Conservation (phyloP, 2,888 invertebrate genomes). For the Idaea biselata region DNA sequence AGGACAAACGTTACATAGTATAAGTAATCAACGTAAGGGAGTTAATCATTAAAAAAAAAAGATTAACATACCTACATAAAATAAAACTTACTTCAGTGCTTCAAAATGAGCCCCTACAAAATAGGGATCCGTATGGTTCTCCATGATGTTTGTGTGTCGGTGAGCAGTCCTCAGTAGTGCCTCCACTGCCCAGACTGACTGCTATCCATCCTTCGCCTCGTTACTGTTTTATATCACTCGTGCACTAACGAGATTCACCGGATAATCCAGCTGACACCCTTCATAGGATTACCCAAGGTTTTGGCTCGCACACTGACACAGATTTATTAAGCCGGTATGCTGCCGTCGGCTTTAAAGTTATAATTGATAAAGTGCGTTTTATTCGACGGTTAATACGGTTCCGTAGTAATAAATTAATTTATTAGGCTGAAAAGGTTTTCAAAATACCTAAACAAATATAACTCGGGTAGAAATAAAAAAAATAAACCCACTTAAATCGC, state of each 20-base stretch:
- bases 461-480: no score
- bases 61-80: not conserved
- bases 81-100: constrained; percentile 57
- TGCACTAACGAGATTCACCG: constrained; percentile 59
- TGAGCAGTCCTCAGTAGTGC: constrained; percentile 77
- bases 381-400: not conserved
- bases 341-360: not conserved
- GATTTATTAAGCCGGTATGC: constrained; percentile 43
- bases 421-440: constrained; percentile 21
- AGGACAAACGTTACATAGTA: no score
- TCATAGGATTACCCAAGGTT: constrained; percentile 72
- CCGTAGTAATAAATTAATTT: constrained; percentile 30
- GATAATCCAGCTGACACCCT: constrained; percentile 65
- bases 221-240: constrained; percentile 59
- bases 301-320: constrained; percentile 51
- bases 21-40: no score
- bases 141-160: constrained; percentile 49
- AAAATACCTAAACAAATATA: constrained; percentile 22
- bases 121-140: constrained; percentile 57
- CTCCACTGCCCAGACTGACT: constrained; percentile 75
- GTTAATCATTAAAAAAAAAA: not conserved
- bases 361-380: not conserved
- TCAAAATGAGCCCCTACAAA: constrained; percentile 66
- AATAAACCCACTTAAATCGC: no score
- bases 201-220: constrained; percentile 37